Evolutionary conservation across 2,888 invertebrate species (phyloP).

Genomic region (Koerneria pararmatus): DNA sequence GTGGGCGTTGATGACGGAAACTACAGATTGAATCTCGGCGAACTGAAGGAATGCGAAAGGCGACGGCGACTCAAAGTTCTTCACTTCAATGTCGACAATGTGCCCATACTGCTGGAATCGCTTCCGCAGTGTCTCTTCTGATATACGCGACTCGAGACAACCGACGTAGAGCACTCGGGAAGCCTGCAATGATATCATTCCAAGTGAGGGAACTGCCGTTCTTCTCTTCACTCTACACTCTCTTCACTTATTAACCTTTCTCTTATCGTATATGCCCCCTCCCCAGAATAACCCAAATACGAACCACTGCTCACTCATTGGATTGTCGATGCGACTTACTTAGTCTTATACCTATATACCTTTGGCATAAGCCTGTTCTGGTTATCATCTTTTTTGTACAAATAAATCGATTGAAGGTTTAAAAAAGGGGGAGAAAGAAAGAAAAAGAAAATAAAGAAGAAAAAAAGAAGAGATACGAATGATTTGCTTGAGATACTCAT

Average conservation of each 20-base stretch:
- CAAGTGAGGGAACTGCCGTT: no score
- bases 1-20: neutral
- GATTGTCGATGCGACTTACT: no score
- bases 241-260: no score
- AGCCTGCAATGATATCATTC: no score
- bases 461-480: slow-evolving; percentile 1
- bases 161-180: slow-evolving; percentile 8
- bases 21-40: neutral
- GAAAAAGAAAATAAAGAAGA: slow-evolving; percentile 1
- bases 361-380: no score
- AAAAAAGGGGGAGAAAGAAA: slow-evolving; percentile 6
- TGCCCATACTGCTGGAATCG: neutral
- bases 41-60: slow-evolving; percentile 1
- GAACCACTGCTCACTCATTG: no score
- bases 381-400: no score
- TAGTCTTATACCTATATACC: no score
- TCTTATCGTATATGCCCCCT: no score
- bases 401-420: neutral
- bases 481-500: neutral
- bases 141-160: slow-evolving; percentile 3
- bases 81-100: neutral
- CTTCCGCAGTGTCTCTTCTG: neutral
- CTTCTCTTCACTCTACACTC: no score
- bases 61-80: neutral
- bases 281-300: no score